Percentiles rank a stretch among this genome's conserved stretches.
phyloP scores from a whole-genome alignment of 1,140 invertebrate species.

The Pinna nobilis region DNA sequence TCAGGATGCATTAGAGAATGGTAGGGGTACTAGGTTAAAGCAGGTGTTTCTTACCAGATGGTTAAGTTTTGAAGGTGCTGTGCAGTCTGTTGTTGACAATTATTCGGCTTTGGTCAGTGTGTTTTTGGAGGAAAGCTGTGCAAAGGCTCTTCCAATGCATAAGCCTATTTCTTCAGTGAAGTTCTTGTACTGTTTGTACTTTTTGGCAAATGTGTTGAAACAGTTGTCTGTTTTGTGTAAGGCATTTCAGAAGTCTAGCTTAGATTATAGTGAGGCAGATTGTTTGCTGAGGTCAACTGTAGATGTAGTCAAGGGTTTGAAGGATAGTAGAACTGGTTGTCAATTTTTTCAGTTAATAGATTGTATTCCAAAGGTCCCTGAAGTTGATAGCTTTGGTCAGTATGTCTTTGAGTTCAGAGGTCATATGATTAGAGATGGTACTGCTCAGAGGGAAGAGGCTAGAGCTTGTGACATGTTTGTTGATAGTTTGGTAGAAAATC shows the following conservation, averaged over 20 bases:
- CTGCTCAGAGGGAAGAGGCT: conserved; percentile 2
- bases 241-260: conserved; percentile 22
- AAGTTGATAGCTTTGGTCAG: no score
- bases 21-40: conserved; percentile 16
- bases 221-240: conserved; percentile 23
- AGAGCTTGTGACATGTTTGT: no score
- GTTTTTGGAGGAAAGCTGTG: conserved; percentile 12
- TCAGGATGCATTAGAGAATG: background rate
- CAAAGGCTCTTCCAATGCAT: conserved; percentile 29
- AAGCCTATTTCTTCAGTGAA: conserved; percentile 34
- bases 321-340: background rate
- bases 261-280: conserved; percentile 27
- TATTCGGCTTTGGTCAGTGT: conserved; percentile 31
- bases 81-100: conserved; percentile 31
- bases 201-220: conserved; percentile 30
- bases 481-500: no score
- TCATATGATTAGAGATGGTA: conserved; percentile 23
- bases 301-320: background rate
- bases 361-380: no score
- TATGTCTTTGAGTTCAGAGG: conserved; percentile 28
- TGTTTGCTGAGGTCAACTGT: conserved; percentile 19
- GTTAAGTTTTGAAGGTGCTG: no score
- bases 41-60: conserved; percentile 33
- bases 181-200: conserved; percentile 35
- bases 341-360: background rate